Conservation (phyloP, 2,888 invertebrate species). For the Flexamia atlantica region DNA sequence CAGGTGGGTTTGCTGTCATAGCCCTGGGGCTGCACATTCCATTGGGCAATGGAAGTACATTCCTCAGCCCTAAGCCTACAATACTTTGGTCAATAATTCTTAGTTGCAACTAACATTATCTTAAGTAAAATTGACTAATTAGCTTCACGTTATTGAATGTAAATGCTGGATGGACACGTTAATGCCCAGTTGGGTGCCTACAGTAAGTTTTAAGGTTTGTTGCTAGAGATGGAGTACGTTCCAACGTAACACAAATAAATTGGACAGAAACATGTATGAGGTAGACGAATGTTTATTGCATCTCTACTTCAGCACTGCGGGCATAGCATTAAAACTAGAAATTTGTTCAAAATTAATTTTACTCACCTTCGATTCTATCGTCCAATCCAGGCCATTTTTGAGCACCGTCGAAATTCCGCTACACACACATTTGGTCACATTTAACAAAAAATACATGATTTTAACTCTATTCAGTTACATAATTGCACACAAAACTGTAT, state of each 20-base stretch:
- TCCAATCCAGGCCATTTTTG: slow-evolving; percentile 53
- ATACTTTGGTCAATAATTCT: not conserved
- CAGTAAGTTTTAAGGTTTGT: too few species aligned
- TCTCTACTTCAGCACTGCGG: too few species aligned
- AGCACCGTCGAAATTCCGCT: slow-evolving; percentile 18
- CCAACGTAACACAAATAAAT: too few species aligned
- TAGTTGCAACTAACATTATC: not conserved
- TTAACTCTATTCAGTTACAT: not conserved
- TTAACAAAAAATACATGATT: slow-evolving; percentile 6
- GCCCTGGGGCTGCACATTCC: slow-evolving; percentile 25
- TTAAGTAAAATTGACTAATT: too few species aligned
- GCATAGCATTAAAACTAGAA: not conserved
- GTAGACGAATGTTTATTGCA: too few species aligned
- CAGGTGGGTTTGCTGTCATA: not conserved
- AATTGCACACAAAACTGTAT: not conserved
- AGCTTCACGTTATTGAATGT: too few species aligned
- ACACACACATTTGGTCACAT: slow-evolving; percentile 5
- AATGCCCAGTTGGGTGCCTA: too few species aligned
- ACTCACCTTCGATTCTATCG: slow-evolving; percentile 35
- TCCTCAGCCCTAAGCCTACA: not conserved
- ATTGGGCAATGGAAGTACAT: slow-evolving; percentile 33
- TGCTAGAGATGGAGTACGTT: too few species aligned
- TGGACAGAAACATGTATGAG: too few species aligned
- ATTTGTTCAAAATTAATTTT: too few species aligned
- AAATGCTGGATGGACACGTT: too few species aligned